These are phyloP conservation scores for Apostichopus californicus DNA, from an alignment of 35 echinoderm and acorn worm species.

Conservation along the genomic window DNA sequence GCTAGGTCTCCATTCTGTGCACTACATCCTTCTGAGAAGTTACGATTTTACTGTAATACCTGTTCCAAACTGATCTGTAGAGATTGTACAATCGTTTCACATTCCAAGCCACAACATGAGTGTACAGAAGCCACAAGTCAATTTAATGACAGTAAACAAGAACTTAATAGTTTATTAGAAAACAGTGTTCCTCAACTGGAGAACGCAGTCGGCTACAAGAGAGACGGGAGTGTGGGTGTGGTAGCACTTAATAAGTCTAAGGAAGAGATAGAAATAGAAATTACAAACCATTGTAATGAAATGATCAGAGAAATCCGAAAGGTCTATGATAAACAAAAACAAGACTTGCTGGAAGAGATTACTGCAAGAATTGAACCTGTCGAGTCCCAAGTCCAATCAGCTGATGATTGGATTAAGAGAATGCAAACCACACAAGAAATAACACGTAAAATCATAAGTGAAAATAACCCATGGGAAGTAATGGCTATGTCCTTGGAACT, in stretches of 20 bases:
- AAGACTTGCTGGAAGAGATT: not conserved
- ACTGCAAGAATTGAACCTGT: not conserved
- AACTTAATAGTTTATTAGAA: not conserved
- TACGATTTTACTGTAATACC: slow-evolving; percentile 38
- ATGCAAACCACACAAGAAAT: too few relatives aligned
- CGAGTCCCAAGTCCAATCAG: not conserved
- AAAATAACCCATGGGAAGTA: slow-evolving; percentile 33
- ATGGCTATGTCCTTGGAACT: not conserved
- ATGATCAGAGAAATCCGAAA: not conserved
- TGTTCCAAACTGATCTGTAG: too few relatives aligned
- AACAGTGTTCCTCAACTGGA: not conserved
- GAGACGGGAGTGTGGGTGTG: not conserved
- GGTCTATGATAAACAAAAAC: not conserved
- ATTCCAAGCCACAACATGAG: too few relatives aligned
- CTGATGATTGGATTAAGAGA: too few relatives aligned
- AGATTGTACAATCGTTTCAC: too few relatives aligned
- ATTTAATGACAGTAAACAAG: not conserved
- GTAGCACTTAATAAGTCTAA: not conserved
- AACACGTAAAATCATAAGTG: not conserved
- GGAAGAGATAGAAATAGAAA: not conserved
- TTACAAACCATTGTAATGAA: not conserved
- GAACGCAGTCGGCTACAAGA: not conserved
- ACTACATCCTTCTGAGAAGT: slow-evolving; percentile 24
- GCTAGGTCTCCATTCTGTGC: not conserved
- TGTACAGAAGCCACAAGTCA: not conserved